Percentiles rank a stretch among this genome's conserved stretches.
Evolutionary conservation across 2,888 invertebrate species (phyloP).

Genomic region (Automeris io): DNA sequence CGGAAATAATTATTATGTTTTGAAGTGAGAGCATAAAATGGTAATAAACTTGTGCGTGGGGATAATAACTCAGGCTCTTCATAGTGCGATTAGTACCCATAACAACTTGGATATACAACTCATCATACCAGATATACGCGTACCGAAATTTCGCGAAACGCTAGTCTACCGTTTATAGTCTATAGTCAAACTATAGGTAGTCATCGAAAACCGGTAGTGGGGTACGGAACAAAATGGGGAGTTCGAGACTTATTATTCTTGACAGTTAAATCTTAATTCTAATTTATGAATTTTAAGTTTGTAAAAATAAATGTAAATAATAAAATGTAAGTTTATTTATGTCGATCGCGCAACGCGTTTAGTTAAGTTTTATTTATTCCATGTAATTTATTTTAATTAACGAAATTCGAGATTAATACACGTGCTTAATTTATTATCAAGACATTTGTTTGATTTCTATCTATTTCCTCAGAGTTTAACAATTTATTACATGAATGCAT

Average conservation of each 20-base stretch:
- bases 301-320: constrained; percentile 11
- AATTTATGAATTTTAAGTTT: constrained; percentile 16
- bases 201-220: constrained; percentile 1
- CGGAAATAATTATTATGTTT: constrained; percentile 1
- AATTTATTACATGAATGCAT: neutral
- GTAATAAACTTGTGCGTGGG: constrained; percentile 31
- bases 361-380: constrained; percentile 35
- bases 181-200: neutral
- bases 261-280: constrained; percentile 16
- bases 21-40: constrained; percentile 9
- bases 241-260: constrained; percentile 68
- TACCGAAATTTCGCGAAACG: neutral
- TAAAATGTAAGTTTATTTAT: constrained; percentile 1
- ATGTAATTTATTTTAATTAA: constrained; percentile 34
- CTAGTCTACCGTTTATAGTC: neutral
- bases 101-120: neutral
- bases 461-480: constrained; percentile 4
- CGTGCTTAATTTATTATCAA: constrained; percentile 46
- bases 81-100: constrained; percentile 2
- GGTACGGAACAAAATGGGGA: constrained; percentile 30
- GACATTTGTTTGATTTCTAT: constrained; percentile 43
- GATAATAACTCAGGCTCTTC: constrained; percentile 68
- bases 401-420: constrained; percentile 46
- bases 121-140: neutral
- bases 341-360: constrained; percentile 18